A percentile compares a stretch with the other conserved stretches of the same genome.
Evolutionary conservation across 1,140 invertebrate genomes (phyloP).

Genomic region (Lysiphlebus fabarum): DNA sequence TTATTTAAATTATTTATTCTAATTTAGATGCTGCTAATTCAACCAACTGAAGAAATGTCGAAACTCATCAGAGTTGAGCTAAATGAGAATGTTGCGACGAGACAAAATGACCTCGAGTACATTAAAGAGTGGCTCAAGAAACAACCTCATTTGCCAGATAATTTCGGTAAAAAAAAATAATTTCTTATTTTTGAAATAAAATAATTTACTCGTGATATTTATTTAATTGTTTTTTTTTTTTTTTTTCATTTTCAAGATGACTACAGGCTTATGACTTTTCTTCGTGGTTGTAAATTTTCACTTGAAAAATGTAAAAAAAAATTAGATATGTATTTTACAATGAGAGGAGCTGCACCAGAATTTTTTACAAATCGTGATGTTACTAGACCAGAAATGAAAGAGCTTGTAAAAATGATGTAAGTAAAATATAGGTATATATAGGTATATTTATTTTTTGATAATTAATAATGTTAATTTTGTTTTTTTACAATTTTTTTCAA

Average conservation of each 20-base stretch:
- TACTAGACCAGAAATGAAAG: conserved; percentile 65
- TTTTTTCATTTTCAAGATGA: conserved; percentile 60
- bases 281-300: conserved; percentile 80
- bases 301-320: conserved; percentile 78
- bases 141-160: conserved; percentile 68
- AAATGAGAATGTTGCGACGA: conserved; percentile 67
- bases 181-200: conserved; percentile 4
- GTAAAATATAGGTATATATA: too few species aligned
- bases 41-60: conserved; percentile 71
- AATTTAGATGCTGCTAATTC: conserved; percentile 65
- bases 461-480: not conserved
- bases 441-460: conserved; percentile 18
- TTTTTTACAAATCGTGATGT: conserved; percentile 77
- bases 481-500: conserved; percentile 41
- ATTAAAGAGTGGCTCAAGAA: conserved; percentile 70
- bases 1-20: conserved; percentile 4
- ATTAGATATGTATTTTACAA: conserved; percentile 79
- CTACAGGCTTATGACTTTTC: conserved; percentile 69
- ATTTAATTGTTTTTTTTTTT: not conserved
- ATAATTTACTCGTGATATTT: not conserved
- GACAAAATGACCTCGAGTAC: conserved; percentile 62
- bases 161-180: conserved; percentile 59
- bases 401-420: conserved; percentile 70
- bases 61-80: conserved; percentile 71
- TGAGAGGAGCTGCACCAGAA: conserved; percentile 77